Conservation (phyloP, 2,888 invertebrate species). For the Rhorus exstirpatorius region DNA sequence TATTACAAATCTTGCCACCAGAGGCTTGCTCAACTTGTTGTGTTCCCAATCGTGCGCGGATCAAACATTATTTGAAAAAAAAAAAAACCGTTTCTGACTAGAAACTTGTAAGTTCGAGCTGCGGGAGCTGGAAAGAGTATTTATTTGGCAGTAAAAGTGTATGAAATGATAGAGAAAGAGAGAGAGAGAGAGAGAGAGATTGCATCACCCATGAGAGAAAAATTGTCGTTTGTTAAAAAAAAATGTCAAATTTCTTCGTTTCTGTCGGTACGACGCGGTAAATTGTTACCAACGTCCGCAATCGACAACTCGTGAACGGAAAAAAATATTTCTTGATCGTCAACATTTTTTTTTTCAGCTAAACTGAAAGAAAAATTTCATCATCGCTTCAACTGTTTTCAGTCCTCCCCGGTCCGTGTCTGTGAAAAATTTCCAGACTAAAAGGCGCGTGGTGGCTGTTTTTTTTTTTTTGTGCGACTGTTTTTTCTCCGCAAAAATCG, state of each 20-base stretch:
- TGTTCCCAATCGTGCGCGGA: constrained; percentile 56
- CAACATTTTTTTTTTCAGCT: constrained; percentile 29
- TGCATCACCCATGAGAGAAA: constrained; percentile 30
- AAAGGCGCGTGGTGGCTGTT: constrained; percentile 67
- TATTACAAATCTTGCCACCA: too few relatives aligned
- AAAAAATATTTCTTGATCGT: constrained; percentile 8
- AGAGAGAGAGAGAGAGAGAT: constrained; percentile 35
- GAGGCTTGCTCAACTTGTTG: background rate
- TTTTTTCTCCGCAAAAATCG: constrained; percentile 22
- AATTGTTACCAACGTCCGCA: constrained; percentile 41
- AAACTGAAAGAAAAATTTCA: constrained; percentile 9
- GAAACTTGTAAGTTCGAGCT: constrained; percentile 84
- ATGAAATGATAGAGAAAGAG: constrained; percentile 48
- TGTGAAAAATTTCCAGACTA: constrained; percentile 42
- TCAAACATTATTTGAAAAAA: constrained; percentile 69
- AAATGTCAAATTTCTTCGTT: constrained; percentile 37
- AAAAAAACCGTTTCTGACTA: constrained; percentile 83
- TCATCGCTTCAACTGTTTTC: constrained; percentile 24
- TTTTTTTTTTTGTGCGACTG: constrained; percentile 44
- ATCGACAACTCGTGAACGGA: constrained; percentile 34
- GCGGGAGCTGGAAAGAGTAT: constrained; percentile 84
- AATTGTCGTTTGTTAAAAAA: constrained; percentile 36
- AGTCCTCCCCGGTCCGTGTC: constrained; percentile 21
- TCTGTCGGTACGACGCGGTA: constrained; percentile 29
- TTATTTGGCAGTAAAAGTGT: constrained; percentile 79